Conservation (phyloP, 1,140 invertebrate species). For the Pseudomyrmex dendroicus region DNA sequence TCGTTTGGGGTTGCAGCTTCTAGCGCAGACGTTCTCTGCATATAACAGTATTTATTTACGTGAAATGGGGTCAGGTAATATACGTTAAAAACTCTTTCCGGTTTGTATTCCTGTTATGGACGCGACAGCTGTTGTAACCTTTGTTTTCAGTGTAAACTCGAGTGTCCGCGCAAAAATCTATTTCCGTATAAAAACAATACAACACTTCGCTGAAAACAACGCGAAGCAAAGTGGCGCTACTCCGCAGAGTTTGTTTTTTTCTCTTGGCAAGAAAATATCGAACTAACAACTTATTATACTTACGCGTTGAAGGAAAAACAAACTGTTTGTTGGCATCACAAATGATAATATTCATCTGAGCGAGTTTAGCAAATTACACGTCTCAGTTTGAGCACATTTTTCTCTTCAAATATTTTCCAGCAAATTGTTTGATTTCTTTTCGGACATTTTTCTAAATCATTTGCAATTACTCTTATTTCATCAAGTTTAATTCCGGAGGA, state of each 20-base stretch:
- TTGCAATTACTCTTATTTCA: background rate
- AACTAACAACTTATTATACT: background rate
- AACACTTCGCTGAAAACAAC: conserved; percentile 23
- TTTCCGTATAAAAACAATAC: conserved; percentile 47
- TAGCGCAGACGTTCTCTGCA: conserved; percentile 36
- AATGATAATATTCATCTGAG: background rate
- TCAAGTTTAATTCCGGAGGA: background rate
- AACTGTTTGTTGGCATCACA: background rate
- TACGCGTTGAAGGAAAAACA: background rate
- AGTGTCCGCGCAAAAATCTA: conserved; percentile 35
- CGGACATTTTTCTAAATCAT: background rate
- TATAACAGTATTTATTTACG: conserved; percentile 54
- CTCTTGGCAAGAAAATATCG: background rate
- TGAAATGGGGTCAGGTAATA: conserved; percentile 48
- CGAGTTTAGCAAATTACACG: background rate
- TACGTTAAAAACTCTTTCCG: conserved; percentile 43
- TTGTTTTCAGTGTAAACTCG: conserved; percentile 42
- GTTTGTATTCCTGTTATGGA: background rate
- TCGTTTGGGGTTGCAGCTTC: conserved; percentile 41
- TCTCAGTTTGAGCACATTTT: background rate
- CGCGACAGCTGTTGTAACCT: conserved; percentile 33
- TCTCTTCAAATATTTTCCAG: background rate
- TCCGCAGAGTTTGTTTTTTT: background rate
- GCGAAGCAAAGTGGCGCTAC: conserved; percentile 3
- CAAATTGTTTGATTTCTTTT: background rate